Conservation (phyloP, 2,113 vertebrate genomes). For the Orthonyx spaldingii region DNA sequence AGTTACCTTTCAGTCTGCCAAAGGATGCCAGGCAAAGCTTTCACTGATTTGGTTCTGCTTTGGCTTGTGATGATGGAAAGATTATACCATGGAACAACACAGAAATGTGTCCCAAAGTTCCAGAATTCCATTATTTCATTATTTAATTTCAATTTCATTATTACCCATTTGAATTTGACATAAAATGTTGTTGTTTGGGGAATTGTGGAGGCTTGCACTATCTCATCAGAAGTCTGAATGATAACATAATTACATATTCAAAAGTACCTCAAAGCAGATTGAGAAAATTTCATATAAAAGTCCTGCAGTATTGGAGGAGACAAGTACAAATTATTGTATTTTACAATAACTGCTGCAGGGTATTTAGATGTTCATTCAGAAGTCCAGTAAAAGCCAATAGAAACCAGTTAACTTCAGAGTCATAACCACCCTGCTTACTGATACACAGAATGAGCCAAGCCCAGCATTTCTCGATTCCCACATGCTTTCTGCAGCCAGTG, state of each 20-base stretch:
- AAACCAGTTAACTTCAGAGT: neutral
- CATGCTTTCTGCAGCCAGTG: neutral
- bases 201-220: neutral
- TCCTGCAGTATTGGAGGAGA: neutral
- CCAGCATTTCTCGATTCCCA: neutral
- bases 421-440: neutral
- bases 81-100: neutral
- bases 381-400: neutral
- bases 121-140: neutral
- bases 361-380: neutral
- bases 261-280: neutral
- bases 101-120: neutral
- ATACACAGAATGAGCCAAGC: neutral
- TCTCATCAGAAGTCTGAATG: neutral
- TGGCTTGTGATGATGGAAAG: neutral
- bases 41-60: constrained; percentile 5
- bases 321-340: neutral
- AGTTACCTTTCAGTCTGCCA: constrained; percentile 18
- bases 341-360: neutral
- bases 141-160: neutral
- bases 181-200: neutral
- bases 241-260: neutral
- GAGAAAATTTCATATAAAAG: neutral
- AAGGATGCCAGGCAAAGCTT: constrained; percentile 21
- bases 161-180: neutral